Evolutionary conservation across 1,140 invertebrate species (phyloP).

Genomic region (Drosophila bocqueti): DNA sequence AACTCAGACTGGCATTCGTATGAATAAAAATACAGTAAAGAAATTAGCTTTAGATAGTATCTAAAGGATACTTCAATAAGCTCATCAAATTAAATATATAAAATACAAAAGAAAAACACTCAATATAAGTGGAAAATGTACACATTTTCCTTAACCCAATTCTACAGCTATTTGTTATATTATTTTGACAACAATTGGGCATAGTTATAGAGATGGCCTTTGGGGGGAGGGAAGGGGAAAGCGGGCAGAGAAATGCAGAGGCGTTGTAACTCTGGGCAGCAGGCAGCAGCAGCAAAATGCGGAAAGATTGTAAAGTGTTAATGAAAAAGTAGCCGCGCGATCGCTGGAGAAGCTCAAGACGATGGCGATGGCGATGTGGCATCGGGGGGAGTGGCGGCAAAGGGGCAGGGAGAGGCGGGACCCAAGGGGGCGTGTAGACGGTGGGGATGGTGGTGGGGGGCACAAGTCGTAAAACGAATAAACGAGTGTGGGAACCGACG

Average conservation of each 20-base stretch:
- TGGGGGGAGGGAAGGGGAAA: neutral
- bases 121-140: neutral
- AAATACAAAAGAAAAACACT: neutral
- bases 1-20: too few relatives aligned
- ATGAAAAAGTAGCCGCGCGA: slow-evolving; percentile 75
- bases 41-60: too few relatives aligned
- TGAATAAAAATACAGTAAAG: too few relatives aligned
- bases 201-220: too few relatives aligned
- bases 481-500: slow-evolving; percentile 77
- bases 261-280: slow-evolving; percentile 40
- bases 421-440: slow-evolving; percentile 14
- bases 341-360: slow-evolving; percentile 25
- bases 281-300: slow-evolving; percentile 62
- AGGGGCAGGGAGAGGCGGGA: too few relatives aligned
- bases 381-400: neutral
- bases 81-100: too few relatives aligned
- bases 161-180: neutral
- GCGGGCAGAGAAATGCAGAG: slow-evolving; percentile 30
- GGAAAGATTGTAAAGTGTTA: slow-evolving; percentile 82
- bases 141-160: neutral
- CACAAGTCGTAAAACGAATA: slow-evolving; percentile 69
- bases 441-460: neutral
- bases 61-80: too few relatives aligned
- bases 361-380: neutral
- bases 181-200: slow-evolving; percentile 14